These are phyloP conservation scores for Gymnoscopelus microlampas DNA, from an alignment of 2,797 vertebrate genomes.

Conservation along the genomic window DNA sequence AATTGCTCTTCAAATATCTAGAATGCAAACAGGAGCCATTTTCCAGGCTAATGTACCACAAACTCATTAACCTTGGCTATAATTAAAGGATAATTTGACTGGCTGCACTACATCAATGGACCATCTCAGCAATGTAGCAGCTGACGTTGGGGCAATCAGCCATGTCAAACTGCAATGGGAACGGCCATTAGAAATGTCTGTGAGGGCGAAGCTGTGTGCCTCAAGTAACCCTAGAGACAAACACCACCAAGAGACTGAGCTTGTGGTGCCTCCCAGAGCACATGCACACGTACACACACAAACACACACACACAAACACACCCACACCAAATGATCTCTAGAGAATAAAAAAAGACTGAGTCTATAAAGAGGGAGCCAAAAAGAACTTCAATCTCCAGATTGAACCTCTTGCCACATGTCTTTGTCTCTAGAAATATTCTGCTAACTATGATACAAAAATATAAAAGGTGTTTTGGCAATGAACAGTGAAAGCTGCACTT, in stretches of 20 bases:
- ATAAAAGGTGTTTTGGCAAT: background rate
- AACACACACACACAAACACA: slow-evolving; percentile 9
- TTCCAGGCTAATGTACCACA: slow-evolving; percentile 2
- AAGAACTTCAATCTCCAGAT: too few species aligned
- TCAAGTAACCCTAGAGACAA: slow-evolving; percentile 9
- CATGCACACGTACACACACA: background rate
- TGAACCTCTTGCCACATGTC: too few species aligned
- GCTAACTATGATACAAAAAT: background rate
- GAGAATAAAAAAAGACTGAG: too few species aligned
- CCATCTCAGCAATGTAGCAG: slow-evolving; percentile 6
- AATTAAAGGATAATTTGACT: slow-evolving; percentile 16
- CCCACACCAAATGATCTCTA: background rate
- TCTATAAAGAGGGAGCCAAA: too few species aligned
- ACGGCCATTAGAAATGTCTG: slow-evolving; percentile 11
- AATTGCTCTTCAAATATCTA: background rate
- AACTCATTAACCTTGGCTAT: slow-evolving; percentile 17
- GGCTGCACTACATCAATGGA: slow-evolving; percentile 4
- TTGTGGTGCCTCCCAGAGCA: background rate
- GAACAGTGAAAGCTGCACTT: background rate
- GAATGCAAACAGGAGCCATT: background rate
- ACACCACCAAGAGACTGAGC: background rate
- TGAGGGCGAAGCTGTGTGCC: background rate
- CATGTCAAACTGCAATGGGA: background rate
- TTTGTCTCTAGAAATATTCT: too few species aligned
- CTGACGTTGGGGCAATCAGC: slow-evolving; percentile 6